These are phyloP conservation scores for Drosophila birchii DNA, from an alignment of 2,888 invertebrate species.

Conservation along the genomic window DNA sequence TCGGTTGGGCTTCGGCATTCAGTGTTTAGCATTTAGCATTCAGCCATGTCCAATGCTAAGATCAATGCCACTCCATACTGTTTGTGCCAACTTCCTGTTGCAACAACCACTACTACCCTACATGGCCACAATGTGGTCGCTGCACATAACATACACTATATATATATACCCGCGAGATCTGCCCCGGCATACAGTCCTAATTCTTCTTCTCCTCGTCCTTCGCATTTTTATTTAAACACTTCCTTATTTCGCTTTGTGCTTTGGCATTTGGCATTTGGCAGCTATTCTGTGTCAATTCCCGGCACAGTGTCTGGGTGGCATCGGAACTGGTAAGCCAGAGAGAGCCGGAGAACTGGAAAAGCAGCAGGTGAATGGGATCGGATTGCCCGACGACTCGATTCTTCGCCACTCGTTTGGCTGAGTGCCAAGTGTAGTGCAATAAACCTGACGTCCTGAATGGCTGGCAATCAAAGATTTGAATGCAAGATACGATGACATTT, in stretches of 20 bases:
- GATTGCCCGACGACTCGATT: conserved; percentile 10
- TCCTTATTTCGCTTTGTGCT: conserved; percentile 75
- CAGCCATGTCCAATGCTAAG: conserved; percentile 72
- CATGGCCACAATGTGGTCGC: conserved; percentile 50
- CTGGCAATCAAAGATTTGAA: conserved; percentile 80
- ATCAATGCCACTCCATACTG: conserved; percentile 74
- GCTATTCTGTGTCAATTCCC: conserved; percentile 78
- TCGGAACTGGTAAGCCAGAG: conserved; percentile 43
- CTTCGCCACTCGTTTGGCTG: conserved; percentile 57
- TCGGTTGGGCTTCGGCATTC: conserved; percentile 27
- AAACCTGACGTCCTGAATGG: conserved; percentile 75
- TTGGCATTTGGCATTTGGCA: conserved; percentile 74
- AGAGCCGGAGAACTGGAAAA: conserved; percentile 18
- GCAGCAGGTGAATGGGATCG: conserved; percentile 61
- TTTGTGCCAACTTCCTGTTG: conserved; percentile 70
- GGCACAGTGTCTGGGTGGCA: conserved; percentile 77
- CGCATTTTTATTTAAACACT: conserved; percentile 62
- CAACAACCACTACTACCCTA: conserved; percentile 73
- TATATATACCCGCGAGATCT: conserved; percentile 20
- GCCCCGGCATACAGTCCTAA: conserved; percentile 16
- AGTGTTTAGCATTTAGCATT: conserved; percentile 33
- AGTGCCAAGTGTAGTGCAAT: conserved; percentile 80
- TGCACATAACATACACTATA: conserved; percentile 6
- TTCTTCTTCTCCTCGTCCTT: conserved; percentile 24
- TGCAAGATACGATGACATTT: conserved; percentile 80